A percentile compares a stretch with the other conserved stretches of the same genome.
Conservation (phyloP, 2,113 vertebrate species). For the Ellobius talpinus region DNA sequence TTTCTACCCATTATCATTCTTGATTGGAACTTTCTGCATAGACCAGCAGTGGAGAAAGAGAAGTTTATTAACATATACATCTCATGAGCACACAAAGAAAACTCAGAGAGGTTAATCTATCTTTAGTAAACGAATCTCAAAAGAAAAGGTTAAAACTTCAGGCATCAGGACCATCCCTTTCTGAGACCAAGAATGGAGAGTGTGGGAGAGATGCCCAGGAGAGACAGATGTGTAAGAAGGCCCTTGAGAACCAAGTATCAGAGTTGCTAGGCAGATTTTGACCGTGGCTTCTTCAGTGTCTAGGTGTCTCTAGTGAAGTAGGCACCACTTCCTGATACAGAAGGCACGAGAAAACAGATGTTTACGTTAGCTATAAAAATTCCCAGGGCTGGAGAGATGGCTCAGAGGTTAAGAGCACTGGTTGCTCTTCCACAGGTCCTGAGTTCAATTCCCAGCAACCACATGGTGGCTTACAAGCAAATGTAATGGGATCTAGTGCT, state of each 20-base stretch:
- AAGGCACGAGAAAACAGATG: background rate
- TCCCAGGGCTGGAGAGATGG: background rate
- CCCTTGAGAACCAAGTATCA: background rate
- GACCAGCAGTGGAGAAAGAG: background rate
- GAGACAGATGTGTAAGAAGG: background rate
- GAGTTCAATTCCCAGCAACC: background rate
- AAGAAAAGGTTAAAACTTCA: background rate
- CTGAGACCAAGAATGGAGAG: background rate
- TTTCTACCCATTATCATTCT: background rate
- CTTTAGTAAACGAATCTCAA: background rate
- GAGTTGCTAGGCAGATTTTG: background rate
- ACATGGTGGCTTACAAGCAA: background rate
- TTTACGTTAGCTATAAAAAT: background rate
- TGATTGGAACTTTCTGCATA: background rate
- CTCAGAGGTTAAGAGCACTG: background rate
- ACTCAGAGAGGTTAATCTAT: background rate
- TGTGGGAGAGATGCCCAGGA: background rate
- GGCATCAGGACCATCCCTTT: background rate
- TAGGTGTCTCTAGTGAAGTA: background rate
- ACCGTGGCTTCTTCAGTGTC: background rate
- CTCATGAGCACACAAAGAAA: background rate
- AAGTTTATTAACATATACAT: background rate
- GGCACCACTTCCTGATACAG: background rate
- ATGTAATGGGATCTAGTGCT: background rate
- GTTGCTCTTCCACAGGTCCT: background rate